Evolutionary conservation across 1,140 invertebrate species (phyloP), one percentile per base, ranked within the genome.

Genomic region (Laupala kohalensis): DNA sequence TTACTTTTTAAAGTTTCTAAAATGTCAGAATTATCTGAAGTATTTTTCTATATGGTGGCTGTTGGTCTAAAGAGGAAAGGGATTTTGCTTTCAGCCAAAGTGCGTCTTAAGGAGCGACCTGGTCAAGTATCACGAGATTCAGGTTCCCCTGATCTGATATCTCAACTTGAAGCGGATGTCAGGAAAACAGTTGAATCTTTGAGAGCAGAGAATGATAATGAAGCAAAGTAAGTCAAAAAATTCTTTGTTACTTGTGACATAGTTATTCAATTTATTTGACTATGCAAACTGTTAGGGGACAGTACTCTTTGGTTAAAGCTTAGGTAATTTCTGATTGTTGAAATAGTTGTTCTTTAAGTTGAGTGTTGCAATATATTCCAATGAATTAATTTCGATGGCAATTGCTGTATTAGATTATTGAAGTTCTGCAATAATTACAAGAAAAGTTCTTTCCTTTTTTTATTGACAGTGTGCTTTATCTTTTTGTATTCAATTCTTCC

Each of bases 131-230:
- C 27, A 28, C 70, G 67, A 73, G n/a, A 28, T 12, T 29, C 65
- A 63, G 64, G 74, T 64, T 80, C 80, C 26, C 27, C 79, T 78
- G 66, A 80, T 78, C 86, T 90, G 25, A 82, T 80, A 78, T 78
- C 79, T 78, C 84, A 80, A 76, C 81, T 26, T 76, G 81, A 74
- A 80, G 24, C 79, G 78, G 63, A 76, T 24, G 23, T 74, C 25
- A 28, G 85, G 74, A 83, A 83, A 63, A 85, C 86, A 13, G 83
- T 91, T 3, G 86, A 91, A 77, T 87, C 86, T 72, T 79, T 91
- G 62, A 83, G 88, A 76, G 79, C 80, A 69, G 89, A 90, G 82
- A 85, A 80, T 74, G 88, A 90, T 76, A 85, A 86, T 75, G 87
- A 89, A 78, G 82, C 82, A 25, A 77, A 75, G 77, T 79, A 74